Conservation (phyloP, 2,888 invertebrate genomes). For the Agriopis aurantiaria region DNA sequence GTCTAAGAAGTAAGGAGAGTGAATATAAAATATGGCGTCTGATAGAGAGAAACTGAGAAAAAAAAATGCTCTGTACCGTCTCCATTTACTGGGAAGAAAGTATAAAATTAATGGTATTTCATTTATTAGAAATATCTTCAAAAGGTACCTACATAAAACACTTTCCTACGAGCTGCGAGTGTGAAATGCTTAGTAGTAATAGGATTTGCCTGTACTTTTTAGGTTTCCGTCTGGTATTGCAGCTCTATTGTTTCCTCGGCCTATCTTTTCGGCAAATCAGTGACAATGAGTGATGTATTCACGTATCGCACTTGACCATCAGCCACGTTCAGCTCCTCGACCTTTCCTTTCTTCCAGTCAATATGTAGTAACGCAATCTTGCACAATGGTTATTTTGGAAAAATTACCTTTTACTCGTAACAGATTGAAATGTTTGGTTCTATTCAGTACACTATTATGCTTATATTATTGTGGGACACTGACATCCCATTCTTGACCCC, state of each 20-base stretch:
- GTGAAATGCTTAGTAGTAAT: not conserved
- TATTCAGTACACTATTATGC: no score
- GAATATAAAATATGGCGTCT: no score
- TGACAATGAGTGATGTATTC: conserved; percentile 33
- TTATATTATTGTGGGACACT: no score
- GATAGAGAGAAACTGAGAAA: no score
- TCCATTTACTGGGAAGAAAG: no score
- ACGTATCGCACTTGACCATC: conserved; percentile 29
- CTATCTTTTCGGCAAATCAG: conserved; percentile 23
- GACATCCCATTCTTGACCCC: not conserved
- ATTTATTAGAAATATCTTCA: no score
- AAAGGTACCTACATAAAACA: no score
- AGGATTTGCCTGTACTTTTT: conserved; percentile 2
- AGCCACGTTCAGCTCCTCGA: conserved; percentile 26
- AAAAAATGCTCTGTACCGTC: no score
- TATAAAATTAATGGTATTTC: no score
- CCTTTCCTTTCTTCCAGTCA: conserved; percentile 23
- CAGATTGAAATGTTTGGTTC: not conserved
- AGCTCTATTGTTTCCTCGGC: conserved; percentile 15
- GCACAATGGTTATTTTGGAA: conserved; percentile 3
- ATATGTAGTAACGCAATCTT: conserved; percentile 9
- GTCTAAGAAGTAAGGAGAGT: no score
- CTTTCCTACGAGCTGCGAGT: no score
- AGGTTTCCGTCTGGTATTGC: not conserved
- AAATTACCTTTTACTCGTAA: not conserved